Evolutionary conservation across 2,797 vertebrate species (phyloP).

Genomic region (Pangasius djambal): DNA sequence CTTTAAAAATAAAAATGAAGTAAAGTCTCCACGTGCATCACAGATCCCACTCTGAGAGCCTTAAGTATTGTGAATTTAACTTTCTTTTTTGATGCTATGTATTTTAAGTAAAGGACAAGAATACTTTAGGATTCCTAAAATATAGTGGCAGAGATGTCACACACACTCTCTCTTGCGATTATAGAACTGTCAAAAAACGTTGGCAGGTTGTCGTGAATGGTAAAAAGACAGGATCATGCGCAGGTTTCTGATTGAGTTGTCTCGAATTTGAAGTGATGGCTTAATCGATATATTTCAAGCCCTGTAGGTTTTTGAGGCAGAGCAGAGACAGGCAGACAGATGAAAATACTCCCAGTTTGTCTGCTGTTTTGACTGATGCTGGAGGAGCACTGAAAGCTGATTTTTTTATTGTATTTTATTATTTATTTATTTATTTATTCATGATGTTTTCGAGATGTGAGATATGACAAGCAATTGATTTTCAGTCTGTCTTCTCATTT

Average conservation of each 20-base stretch:
- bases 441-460: slow-evolving; percentile 2
- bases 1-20: neutral
- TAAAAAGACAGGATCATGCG: slow-evolving; percentile 14
- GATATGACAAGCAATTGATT: slow-evolving; percentile 41
- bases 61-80: neutral
- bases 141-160: neutral
- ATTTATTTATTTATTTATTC: slow-evolving; percentile 21
- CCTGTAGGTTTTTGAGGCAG: slow-evolving; percentile 8
- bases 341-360: slow-evolving; percentile 20
- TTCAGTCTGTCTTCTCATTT: slow-evolving; percentile 44
- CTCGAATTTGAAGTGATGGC: slow-evolving; percentile 37
- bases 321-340: slow-evolving; percentile 6
- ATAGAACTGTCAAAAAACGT: slow-evolving; percentile 23
- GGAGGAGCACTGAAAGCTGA: slow-evolving; percentile 9
- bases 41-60: neutral
- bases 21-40: neutral
- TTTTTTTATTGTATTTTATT: neutral
- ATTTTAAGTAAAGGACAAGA: neutral
- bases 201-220: slow-evolving; percentile 28
- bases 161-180: neutral
- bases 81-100: neutral
- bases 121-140: neutral
- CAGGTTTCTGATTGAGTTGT: slow-evolving; percentile 38
- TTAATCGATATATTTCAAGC: slow-evolving; percentile 43
- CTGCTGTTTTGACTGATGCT: slow-evolving; percentile 42